Evolutionary conservation across 2,113 vertebrate species (phyloP), one percentile per base, ranked within the genome.

Genomic region (Plecotus auritus): DNA sequence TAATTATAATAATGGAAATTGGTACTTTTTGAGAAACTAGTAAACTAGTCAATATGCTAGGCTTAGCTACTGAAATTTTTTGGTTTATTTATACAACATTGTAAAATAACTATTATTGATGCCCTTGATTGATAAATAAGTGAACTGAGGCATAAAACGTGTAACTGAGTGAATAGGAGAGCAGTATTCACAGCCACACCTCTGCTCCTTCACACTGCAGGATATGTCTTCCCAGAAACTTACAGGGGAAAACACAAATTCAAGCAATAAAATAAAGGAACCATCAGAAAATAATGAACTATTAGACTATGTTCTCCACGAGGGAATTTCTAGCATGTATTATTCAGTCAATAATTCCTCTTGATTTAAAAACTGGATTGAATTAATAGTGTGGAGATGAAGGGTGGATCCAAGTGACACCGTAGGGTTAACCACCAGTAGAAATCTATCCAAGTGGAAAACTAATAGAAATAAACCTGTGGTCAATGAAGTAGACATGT

Each of bases 301-400:
- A 9, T 47, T 40, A 76, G 45, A 64, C 26, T 73, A 45, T 74
- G 49, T 88, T 69, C 12, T 85, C n/a, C 35, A 40, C 28, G 20
- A 91, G 18, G 35, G 14, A 81, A 54, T 69, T 93, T 74, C 28
- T 84, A 69, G 37, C 72, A 51, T 77, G 20, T 7, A 77, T 77
- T 49, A 77, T 49, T n/a, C 74, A 51, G 6, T 77, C 45, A 77
- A 77, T n/a, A n/a, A 92, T 64, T 9, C 0, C 8, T 45, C 35
- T 47, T 84, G 49, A 92, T 51, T 88, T 84, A 61, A 94, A 85
- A 74, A 47, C 78, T 84, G 17, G 91, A 37, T 86, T 91, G 81
- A 74, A 67, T 37, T 56, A 72, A 51, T 26, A 28, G 23, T 2
- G 45, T 37, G 86, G 42, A 61, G n/a, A 64, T 14, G 49, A 86